These are phyloP conservation scores for Cydia pomonella DNA, from an alignment of 1,140 invertebrate genomes.

Conservation along the genomic window DNA sequence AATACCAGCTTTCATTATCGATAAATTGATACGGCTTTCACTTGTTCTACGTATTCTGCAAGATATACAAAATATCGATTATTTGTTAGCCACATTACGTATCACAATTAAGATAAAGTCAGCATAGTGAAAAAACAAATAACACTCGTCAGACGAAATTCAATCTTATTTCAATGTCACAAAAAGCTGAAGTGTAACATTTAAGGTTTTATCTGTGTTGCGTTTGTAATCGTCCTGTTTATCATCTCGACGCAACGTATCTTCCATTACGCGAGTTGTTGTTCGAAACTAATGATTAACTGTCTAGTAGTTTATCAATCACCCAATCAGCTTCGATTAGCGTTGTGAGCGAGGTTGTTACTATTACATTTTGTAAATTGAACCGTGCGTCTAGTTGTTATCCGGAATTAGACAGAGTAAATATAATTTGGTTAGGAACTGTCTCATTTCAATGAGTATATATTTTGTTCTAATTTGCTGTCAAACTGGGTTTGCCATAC, in stretches of 20 bases:
- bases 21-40: neutral
- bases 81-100: conserved; percentile 10
- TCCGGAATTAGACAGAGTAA: no score
- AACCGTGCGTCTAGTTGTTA: neutral
- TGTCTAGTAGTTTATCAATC: neutral
- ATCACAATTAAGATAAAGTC: conserved; percentile 7
- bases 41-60: neutral
- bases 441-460: no score
- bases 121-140: neutral
- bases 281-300: conserved; percentile 1
- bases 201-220: neutral
- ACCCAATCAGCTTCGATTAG: neutral
- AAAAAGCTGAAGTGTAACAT: neutral
- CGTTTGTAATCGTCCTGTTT: neutral
- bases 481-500: no score
- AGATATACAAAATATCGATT: conserved; percentile 5
- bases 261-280: conserved; percentile 5
- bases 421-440: no score
- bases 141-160: neutral
- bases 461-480: no score
- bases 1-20: neutral
- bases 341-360: neutral
- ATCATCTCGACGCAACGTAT: neutral
- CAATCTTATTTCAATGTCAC: neutral
- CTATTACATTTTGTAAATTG: neutral